phyloP scores from a whole-genome alignment of 2,113 vertebrate species.

The Stictonetta naevosa region DNA sequence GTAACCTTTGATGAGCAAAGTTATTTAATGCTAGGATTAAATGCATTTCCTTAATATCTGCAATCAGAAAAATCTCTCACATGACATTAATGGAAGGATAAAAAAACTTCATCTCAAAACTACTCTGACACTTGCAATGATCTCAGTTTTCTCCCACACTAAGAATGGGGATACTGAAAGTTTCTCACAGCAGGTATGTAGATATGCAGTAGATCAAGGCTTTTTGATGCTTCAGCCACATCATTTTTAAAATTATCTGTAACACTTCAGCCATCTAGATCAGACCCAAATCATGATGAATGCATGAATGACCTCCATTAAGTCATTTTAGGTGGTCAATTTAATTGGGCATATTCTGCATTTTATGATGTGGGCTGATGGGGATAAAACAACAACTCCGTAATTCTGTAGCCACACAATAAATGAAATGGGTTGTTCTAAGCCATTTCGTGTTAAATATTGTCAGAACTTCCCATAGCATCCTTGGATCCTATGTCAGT shows the following conservation, averaged over 20 bases:
- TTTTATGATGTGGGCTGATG: neutral
- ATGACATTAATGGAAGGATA: neutral
- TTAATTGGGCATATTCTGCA: neutral
- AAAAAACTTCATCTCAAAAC: neutral
- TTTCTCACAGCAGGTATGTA: neutral
- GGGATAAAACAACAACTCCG: neutral
- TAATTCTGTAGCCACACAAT: neutral
- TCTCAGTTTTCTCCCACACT: neutral
- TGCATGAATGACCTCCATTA: neutral
- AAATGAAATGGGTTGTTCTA: neutral
- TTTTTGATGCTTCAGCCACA: neutral
- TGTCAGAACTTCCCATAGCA: neutral
- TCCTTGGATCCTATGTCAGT: neutral
- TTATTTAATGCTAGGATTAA: neutral
- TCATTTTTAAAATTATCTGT: neutral
- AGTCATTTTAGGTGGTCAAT: neutral
- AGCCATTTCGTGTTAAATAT: neutral
- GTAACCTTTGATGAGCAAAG: neutral
- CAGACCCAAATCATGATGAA: neutral
- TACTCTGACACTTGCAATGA: neutral
- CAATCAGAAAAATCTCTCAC: neutral
- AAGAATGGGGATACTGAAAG: neutral
- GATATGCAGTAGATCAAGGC: neutral
- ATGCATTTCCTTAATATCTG: neutral
- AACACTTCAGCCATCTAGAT: neutral